phyloP scores from a whole-genome alignment of 2,797 vertebrate genomes.

The Halcyon badia region DNA sequence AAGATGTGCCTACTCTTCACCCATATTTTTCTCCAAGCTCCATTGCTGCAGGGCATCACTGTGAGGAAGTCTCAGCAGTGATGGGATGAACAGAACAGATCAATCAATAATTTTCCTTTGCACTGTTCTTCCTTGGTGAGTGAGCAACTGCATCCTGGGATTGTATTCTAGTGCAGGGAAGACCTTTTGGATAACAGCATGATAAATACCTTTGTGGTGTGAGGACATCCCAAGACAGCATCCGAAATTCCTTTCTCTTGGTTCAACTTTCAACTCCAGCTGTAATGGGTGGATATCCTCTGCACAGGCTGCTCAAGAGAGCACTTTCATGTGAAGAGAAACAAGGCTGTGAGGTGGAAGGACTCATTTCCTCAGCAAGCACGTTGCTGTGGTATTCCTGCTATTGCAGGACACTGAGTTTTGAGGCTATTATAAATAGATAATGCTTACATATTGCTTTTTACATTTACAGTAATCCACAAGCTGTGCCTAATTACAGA shows the following conservation, averaged over 20 bases:
- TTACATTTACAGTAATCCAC: not conserved
- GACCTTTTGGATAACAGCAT: not conserved
- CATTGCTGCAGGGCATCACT: not conserved
- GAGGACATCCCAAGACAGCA: not conserved
- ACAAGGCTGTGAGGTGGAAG: not conserved
- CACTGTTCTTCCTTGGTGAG: not conserved
- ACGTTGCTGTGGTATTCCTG: rapidly evolving
- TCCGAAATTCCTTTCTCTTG: not conserved
- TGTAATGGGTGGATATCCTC: not conserved
- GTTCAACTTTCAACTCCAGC: not conserved
- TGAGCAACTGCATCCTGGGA: not conserved
- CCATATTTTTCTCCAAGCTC: not conserved
- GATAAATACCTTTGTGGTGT: not conserved
- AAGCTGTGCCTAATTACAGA: not conserved
- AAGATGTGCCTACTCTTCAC: not conserved
- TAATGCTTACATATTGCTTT: not conserved
- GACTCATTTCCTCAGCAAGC: not conserved
- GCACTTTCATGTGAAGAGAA: not conserved
- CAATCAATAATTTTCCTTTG: not conserved
- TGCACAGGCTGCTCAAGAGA: not conserved
- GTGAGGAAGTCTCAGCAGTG: not conserved
- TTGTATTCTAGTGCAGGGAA: not conserved
- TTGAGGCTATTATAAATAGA: not conserved
- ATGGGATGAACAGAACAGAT: not conserved
- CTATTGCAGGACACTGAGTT: not conserved